phyloP scores from a whole-genome alignment of 2,888 invertebrate species.

The Drosophila conformis region DNA sequence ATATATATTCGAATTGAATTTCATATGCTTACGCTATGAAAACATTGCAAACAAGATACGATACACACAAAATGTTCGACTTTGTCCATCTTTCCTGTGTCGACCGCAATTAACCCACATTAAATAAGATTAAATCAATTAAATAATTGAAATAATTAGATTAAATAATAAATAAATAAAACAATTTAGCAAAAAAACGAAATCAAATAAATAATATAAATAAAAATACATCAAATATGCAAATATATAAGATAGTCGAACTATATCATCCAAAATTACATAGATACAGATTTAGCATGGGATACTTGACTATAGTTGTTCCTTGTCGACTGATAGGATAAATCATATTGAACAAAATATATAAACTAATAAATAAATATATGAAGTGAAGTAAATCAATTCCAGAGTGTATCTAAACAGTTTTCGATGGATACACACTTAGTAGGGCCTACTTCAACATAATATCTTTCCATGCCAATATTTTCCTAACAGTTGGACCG shows the following conservation, averaged over 20 bases:
- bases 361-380: neutral
- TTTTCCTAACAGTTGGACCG: neutral
- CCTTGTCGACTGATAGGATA: neutral
- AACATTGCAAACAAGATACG: neutral
- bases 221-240: too few species aligned
- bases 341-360: neutral
- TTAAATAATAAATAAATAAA: too few species aligned
- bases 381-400: neutral
- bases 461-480: neutral
- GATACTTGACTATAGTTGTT: neutral
- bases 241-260: too few species aligned
- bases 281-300: neutral
- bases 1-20: slow-evolving; percentile 8
- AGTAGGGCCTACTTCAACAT: neutral
- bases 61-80: neutral
- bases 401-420: neutral
- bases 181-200: too few species aligned
- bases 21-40: slow-evolving; percentile 7
- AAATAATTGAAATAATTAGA: too few species aligned
- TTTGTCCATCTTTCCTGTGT: too few species aligned
- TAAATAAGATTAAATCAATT: too few species aligned
- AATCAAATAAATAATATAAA: too few species aligned
- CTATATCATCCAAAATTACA: too few species aligned
- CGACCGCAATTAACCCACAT: too few species aligned
- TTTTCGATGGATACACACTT: neutral